A percentile compares a stretch with the other conserved stretches of the same genome.
phyloP scores from a whole-genome alignment of 2,888 invertebrate species.

The Pherbina coryleti region DNA sequence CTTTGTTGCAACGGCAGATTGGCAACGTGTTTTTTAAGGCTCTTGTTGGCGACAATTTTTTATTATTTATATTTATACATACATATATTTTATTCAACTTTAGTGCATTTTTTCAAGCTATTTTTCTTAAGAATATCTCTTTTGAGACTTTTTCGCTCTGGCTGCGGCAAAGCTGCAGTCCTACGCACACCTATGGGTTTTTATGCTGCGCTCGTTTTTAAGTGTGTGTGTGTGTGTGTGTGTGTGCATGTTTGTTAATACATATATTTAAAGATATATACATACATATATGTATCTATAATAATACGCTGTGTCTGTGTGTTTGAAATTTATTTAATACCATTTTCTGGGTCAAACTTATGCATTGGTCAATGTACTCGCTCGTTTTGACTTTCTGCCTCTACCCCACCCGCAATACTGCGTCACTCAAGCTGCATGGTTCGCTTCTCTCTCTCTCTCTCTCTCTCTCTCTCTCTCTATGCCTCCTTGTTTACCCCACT shows the following conservation, averaged over 20 bases:
- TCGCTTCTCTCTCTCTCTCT: neutral
- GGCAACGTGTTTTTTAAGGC: neutral
- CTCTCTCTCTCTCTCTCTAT: conserved; percentile 9
- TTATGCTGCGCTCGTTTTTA: neutral
- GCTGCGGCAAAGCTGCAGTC: no score
- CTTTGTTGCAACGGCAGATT: neutral
- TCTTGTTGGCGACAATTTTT: neutral
- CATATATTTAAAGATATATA: neutral
- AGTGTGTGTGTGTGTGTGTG: neutral
- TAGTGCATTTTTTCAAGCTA: neutral
- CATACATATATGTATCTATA: neutral
- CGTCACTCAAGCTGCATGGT: neutral
- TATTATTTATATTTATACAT: neutral
- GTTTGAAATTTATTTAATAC: conserved; percentile 39
- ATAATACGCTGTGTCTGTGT: neutral
- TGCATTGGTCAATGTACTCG: conserved; percentile 46
- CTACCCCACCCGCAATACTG: neutral
- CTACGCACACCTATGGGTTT: no score
- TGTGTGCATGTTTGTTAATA: neutral
- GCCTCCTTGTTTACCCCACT: conserved; percentile 4
- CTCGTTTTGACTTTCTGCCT: conserved; percentile 8
- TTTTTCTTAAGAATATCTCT: neutral
- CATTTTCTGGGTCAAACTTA: conserved; percentile 54
- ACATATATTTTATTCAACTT: conserved; percentile 6
- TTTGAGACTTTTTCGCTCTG: neutral